These are phyloP conservation scores for Calosoma granatense DNA, from an alignment of 1,140 invertebrate genomes.

Conservation along the genomic window DNA sequence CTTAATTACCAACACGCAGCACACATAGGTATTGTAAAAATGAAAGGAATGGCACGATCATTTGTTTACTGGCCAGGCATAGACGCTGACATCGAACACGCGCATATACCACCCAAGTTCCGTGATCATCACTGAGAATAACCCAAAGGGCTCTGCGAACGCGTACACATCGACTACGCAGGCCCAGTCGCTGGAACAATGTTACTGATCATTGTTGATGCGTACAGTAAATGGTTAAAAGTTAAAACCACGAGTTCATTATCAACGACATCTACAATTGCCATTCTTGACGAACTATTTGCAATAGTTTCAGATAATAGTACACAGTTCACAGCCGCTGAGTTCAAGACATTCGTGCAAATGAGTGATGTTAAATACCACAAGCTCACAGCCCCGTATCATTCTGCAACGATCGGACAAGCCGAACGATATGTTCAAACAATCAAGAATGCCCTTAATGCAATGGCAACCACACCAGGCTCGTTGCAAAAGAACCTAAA, in stretches of 20 bases:
- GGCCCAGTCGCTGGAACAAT: constrained; percentile 30
- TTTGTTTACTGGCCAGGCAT: constrained; percentile 37
- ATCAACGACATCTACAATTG: background rate
- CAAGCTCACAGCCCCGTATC: constrained; percentile 24
- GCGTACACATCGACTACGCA: constrained; percentile 40
- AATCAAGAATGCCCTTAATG: constrained; percentile 18
- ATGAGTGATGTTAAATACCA: constrained; percentile 15
- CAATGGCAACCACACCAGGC: constrained; percentile 3
- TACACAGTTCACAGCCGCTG: background rate
- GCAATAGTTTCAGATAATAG: constrained; percentile 10
- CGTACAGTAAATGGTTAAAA: constrained; percentile 34
- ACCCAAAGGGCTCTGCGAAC: constrained; percentile 29
- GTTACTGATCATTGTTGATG: constrained; percentile 35
- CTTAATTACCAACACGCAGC: constrained; percentile 29
- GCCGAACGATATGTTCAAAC: constrained; percentile 28
- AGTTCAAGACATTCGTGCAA: constrained; percentile 11
- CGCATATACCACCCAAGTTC: background rate
- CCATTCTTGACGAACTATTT: background rate
- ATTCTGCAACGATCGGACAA: constrained; percentile 28
- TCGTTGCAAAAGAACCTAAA: background rate
- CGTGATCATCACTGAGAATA: background rate
- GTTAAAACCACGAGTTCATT: constrained; percentile 14
- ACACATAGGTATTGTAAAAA: constrained; percentile 34
- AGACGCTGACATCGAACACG: constrained; percentile 31
- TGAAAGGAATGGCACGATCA: constrained; percentile 31